Evolutionary conservation across 2,888 invertebrate species (phyloP).

Genomic region (Clunio marinus): DNA sequence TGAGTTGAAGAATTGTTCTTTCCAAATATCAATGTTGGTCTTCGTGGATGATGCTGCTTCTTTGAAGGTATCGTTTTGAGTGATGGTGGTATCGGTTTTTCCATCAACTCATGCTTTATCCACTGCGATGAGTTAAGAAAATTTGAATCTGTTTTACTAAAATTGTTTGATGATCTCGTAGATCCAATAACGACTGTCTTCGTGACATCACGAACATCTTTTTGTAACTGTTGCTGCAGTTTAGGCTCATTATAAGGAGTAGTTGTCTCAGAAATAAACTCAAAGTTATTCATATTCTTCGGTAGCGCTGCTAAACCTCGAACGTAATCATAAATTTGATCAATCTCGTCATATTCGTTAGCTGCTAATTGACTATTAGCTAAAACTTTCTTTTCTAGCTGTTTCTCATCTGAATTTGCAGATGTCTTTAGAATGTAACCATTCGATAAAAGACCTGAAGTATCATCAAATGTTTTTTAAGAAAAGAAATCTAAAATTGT

Average conservation of each 20-base stretch:
- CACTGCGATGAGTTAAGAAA: slow-evolving; percentile 47
- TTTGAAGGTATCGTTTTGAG: slow-evolving; percentile 88
- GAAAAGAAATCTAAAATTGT: no score
- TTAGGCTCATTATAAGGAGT: slow-evolving; percentile 41
- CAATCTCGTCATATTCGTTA: slow-evolving; percentile 91
- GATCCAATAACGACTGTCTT: neutral
- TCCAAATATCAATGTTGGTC: slow-evolving; percentile 68
- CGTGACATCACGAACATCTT: slow-evolving; percentile 16
- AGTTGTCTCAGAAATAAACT: slow-evolving; percentile 52
- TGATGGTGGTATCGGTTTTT: slow-evolving; percentile 83
- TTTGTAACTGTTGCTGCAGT: slow-evolving; percentile 42
- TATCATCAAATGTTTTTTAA: neutral
- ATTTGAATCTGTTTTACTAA: neutral
- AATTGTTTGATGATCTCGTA: neutral
- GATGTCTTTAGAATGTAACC: slow-evolving; percentile 71
- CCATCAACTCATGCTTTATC: slow-evolving; percentile 57
- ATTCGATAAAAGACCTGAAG: slow-evolving; percentile 52
- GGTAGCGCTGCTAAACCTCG: slow-evolving; percentile 88
- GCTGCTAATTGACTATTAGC: slow-evolving; percentile 60
- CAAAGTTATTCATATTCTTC: slow-evolving; percentile 59
- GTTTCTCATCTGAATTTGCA: slow-evolving; percentile 63
- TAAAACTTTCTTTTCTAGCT: slow-evolving; percentile 54
- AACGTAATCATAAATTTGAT: slow-evolving; percentile 94
- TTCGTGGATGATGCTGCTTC: slow-evolving; percentile 69
- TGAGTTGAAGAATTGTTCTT: slow-evolving; percentile 56